These are phyloP conservation scores for Desmophyllum pertusum DNA, from an alignment of 92 coral and sea anemone genomes.

Conservation along the genomic window DNA sequence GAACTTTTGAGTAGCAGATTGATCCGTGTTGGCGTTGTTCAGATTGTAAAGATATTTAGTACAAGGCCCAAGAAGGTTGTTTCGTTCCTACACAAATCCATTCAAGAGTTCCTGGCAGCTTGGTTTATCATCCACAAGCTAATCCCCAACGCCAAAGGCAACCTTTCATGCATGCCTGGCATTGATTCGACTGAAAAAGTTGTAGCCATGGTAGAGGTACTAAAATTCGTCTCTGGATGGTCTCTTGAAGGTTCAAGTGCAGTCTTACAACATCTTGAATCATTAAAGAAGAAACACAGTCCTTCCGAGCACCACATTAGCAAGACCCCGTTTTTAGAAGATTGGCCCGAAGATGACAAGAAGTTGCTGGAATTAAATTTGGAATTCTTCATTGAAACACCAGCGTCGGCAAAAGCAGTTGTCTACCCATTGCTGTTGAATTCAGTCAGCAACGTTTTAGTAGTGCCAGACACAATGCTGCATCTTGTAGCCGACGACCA, in stretches of 20 bases:
- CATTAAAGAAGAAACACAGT: not conserved
- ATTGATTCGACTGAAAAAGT: not conserved
- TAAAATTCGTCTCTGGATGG: not conserved
- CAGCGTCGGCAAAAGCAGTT: not conserved
- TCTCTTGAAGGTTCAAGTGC: conserved; percentile 1
- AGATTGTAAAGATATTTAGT: conserved; percentile 4
- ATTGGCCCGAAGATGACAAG: not conserved
- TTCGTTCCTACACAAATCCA: conserved; percentile 21
- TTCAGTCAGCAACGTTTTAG: not conserved
- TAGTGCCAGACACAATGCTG: conserved; percentile 1
- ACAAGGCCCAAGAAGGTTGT: not conserved
- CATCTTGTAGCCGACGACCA: not conserved
- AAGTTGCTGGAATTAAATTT: not conserved
- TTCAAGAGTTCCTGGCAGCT: conserved; percentile 29
- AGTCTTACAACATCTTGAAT: not conserved
- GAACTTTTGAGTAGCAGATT: not conserved
- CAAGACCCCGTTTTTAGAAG: not conserved
- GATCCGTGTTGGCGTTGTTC: conserved; percentile 13
- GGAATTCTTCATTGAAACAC: not conserved
- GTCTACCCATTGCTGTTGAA: conserved; percentile 4
- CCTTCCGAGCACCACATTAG: not conserved
- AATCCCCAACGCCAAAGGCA: not conserved
- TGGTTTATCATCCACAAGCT: conserved; percentile 10
- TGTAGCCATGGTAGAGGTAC: conserved; percentile 7
- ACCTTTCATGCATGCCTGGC: not conserved